These are phyloP conservation scores for Silurus glanis DNA, from an alignment of 2,113 vertebrate species.

Conservation along the genomic window DNA sequence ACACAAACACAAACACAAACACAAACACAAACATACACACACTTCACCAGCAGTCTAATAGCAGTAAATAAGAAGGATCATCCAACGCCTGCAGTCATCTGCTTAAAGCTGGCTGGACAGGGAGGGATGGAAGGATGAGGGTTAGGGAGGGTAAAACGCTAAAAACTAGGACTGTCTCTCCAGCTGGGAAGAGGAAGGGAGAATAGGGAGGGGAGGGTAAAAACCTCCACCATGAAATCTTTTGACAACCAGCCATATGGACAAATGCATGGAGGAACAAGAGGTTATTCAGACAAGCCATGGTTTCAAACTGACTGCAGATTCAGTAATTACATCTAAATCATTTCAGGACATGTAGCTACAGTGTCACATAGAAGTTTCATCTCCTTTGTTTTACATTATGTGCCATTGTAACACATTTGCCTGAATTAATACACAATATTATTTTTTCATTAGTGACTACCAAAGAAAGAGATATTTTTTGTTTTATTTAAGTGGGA, in stretches of 20 bases:
- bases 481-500: neutral
- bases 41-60: constrained; percentile 35
- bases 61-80: constrained; percentile 42
- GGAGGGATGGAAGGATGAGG: constrained; percentile 26
- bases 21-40: neutral
- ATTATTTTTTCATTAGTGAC: neutral
- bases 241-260: constrained; percentile 48
- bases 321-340: neutral
- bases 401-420: neutral
- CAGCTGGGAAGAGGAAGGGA: constrained; percentile 39
- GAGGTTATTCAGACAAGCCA: constrained; percentile 5
- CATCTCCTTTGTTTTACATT: neutral
- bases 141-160: constrained; percentile 29
- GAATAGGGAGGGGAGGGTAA: neutral
- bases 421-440: neutral
- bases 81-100: constrained; percentile 41
- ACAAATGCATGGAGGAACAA: constrained; percentile 23
- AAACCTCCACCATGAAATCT: constrained; percentile 28
- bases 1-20: constrained; percentile 25
- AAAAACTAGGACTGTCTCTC: constrained; percentile 8
- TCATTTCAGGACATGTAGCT: neutral
- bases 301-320: neutral
- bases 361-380: neutral
- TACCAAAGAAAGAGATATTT: neutral
- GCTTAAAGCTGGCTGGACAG: constrained; percentile 25